Percentiles rank a stretch among this genome's conserved stretches.
Evolutionary conservation across 2,888 invertebrate species (phyloP).

Genomic region (Sarcophaga variegata): DNA sequence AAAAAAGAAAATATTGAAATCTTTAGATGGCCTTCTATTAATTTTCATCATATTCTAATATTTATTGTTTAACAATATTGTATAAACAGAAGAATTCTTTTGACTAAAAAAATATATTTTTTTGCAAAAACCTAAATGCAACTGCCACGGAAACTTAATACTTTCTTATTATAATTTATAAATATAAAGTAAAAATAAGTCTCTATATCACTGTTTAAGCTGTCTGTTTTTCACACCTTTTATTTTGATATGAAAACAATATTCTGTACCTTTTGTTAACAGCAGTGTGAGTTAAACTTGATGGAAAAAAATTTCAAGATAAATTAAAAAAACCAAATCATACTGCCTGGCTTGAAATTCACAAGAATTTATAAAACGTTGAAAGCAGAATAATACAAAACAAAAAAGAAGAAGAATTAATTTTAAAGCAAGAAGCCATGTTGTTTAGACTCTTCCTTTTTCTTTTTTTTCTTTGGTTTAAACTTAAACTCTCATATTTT

Average conservation of each 20-base stretch:
- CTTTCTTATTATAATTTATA: constrained; percentile 25
- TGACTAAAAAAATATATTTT: neutral
- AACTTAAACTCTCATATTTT: constrained; percentile 35
- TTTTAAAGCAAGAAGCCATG: constrained; percentile 64
- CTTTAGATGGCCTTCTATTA: neutral
- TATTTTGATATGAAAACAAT: constrained; percentile 59
- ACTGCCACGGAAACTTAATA: constrained; percentile 52
- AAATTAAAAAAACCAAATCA: constrained; percentile 26
- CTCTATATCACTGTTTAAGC: constrained; percentile 58
- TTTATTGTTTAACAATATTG: neutral
- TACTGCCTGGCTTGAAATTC: constrained; percentile 51
- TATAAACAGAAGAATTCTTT: neutral
- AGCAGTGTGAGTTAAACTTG: constrained; percentile 34
- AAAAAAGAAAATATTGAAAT: neutral
- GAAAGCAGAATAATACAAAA: neutral
- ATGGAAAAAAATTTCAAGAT: constrained; percentile 3
- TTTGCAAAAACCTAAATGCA: neutral
- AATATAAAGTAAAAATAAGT: constrained; percentile 18
- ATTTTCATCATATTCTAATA: neutral
- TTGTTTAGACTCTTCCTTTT: constrained; percentile 55
- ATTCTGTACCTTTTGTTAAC: constrained; percentile 44
- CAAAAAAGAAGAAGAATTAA: neutral
- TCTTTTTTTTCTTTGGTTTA: constrained; percentile 31
- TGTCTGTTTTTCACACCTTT: constrained; percentile 68
- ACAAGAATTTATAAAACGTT: constrained; percentile 39